Base-by-base conservation (phyloP, 2,888 invertebrate genomes). In the Polymixis flavicincta region DNA sequence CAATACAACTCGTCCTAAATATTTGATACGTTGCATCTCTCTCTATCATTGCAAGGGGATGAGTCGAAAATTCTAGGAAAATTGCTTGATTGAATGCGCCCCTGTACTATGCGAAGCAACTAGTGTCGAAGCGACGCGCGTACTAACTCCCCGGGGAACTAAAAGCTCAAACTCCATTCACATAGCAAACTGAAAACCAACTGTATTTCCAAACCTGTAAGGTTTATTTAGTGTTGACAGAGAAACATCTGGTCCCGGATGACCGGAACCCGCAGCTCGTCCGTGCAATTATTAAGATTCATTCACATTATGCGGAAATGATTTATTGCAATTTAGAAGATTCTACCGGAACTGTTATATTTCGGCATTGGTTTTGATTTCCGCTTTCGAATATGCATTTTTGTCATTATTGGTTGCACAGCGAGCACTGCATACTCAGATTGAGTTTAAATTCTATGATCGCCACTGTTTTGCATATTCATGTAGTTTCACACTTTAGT, bases 91-190 rank as follows among this genome's bases (percentile, higher is more conserved):
- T 42, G 28, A 86, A 50, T 84, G 57, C 87, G 55, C 55, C 83
- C 73, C 85, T 87, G 83, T 83, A 87, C 77, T 74, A 68, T 22
- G 63, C 13, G 76, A 87, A 82, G 77, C 86, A 87, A 86, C 86
- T 83, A 68, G 85, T 83, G 79, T 70, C 60, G 87, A 71, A 78
- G 68, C 79, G 28, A 59, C 52, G 45, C 48, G 25, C 42, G 13
- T 48, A 61, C 37, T 8, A 28, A 61, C 28, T 37, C 63, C 78
- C 75, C 32, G 64, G 45, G 42, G 64, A 69, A 68, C 74, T 60
- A 68, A 80, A 82, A 61, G 85, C 83, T 83, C 74, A 59, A 85
- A 75, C 72, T 78, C 42, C 70, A 61, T 69, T 28, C 45, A 67
- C 13, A 42, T 55, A 48, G 42, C 32, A 68, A 71, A 66, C 55